Evolutionary conservation across 2,888 invertebrate species (phyloP).

Genomic region (Lingula anatina): DNA sequence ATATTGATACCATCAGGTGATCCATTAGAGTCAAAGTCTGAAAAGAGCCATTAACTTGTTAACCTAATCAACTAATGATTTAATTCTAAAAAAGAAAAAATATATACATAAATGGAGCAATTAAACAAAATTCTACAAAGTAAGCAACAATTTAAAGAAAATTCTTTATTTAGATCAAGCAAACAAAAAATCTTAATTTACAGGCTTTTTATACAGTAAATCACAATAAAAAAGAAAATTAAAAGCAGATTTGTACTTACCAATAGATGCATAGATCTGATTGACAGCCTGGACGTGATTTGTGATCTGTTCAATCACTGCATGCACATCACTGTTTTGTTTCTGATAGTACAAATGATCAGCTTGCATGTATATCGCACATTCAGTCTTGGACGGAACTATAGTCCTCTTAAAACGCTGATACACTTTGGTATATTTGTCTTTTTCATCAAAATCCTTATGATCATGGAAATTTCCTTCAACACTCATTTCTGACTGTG

Average conservation of each 20-base stretch:
- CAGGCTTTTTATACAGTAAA: neutral
- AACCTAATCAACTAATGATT: no score
- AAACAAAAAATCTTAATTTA: neutral
- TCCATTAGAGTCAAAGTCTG: conserved; percentile 91
- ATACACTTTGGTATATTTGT: neutral
- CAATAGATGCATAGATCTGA: conserved; percentile 50
- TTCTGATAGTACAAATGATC: conserved; percentile 31
- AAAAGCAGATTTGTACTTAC: conserved; percentile 24
- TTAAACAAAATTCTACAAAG: neutral
- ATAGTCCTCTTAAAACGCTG: conserved; percentile 2
- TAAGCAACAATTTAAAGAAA: no score
- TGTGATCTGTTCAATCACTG: conserved; percentile 92
- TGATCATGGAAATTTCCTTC: no score
- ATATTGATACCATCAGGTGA: conserved; percentile 88
- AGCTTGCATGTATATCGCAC: conserved; percentile 35
- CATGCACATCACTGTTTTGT: conserved; percentile 63
- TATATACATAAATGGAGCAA: no score
- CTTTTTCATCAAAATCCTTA: no score
- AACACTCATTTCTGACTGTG: no score
- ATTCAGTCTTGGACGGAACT: conserved; percentile 73
- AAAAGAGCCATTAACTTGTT: no score
- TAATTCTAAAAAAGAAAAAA: no score
- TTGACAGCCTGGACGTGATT: conserved; percentile 91
- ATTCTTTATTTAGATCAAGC: no score
- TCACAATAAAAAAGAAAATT: neutral